Evolutionary conservation across 2,113 vertebrate genomes (phyloP), one percentile per base, ranked within the genome.

Genomic region (Cygnus atratus): DNA sequence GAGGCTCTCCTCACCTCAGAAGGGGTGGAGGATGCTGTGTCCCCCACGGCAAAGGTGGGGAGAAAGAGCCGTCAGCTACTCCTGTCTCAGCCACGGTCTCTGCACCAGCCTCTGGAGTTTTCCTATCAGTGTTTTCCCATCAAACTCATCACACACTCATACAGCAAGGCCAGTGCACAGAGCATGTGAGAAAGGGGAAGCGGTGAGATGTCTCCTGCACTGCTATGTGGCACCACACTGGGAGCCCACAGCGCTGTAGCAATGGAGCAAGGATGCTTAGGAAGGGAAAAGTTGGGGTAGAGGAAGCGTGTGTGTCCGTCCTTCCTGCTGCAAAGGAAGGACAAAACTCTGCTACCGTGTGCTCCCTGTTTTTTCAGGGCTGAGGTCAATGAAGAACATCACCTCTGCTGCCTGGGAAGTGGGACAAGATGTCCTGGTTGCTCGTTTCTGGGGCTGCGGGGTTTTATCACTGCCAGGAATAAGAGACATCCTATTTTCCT

Each of bases 41-140:
- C 26, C 37, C 57, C 3, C 3, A 6, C 1, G 21, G 26, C 21
- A 52, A 39, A 39, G 43, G 22, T 18, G 37, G 17, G 0, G 3
- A 50, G 35, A 52, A 63, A 44, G 25, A 65, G 44, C 25, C 24
- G 3, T 41, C 35, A 31, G 35, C 19, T 31, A 37, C 35, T 54
- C 29, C 13, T 1, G 1, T 25, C 65, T 84, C 15, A 43, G 35
- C 41, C 41, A 39, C 0, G 0, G 14, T 58, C 31, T 72, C 31
- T 58, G 43, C 31, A 44, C 31, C 58, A 65, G 29, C 17, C 58
- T 84, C 52, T 39, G 50, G 35, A 72, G 58, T 41, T 43, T 84
- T 57, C 65, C 65, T 41, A 71, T 58, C 25, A 25, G 26, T 41
- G 58, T 43, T 43, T 77, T 57, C 57, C 41, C n/a, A 77, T 73